A percentile compares a stretch with the other conserved stretches of the same genome.
Evolutionary conservation across 2,113 vertebrate genomes (phyloP).

Genomic region (Crotalus helleri): DNA sequence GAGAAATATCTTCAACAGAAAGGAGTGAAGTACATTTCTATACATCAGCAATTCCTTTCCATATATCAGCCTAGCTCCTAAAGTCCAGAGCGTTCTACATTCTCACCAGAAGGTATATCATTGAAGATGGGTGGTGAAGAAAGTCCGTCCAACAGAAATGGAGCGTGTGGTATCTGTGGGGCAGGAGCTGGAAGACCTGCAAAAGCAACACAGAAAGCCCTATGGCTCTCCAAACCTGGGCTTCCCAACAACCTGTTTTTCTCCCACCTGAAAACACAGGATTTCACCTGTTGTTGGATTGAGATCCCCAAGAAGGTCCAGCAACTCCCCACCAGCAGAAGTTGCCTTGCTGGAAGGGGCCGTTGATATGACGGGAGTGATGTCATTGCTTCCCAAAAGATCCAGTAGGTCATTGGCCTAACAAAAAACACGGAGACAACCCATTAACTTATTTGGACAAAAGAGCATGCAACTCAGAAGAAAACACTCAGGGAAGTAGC

Average conservation of each 20-base stretch:
- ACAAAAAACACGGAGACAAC: conserved; percentile 41
- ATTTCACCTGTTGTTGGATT: conserved; percentile 85
- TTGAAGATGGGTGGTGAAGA: conserved; percentile 89
- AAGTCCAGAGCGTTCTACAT: neutral
- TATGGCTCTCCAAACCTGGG: neutral
- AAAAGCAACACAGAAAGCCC: conserved; percentile 28
- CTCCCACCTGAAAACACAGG: neutral
- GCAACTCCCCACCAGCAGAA: conserved; percentile 91
- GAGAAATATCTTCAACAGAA: no score
- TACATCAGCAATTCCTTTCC: neutral
- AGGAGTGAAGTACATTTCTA: neutral
- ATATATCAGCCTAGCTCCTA: neutral
- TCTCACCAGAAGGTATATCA: conserved; percentile 87
- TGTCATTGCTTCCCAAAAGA: conserved; percentile 88
- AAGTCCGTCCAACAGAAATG: conserved; percentile 92
- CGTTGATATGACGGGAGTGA: conserved; percentile 89
- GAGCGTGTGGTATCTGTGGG: conserved; percentile 81
- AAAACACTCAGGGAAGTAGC: neutral
- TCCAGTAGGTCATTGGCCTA: conserved; percentile 97
- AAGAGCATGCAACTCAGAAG: no score
- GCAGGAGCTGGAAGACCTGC: conserved; percentile 72
- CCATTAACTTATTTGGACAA: neutral
- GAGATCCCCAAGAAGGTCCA: conserved; percentile 93
- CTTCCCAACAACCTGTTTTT: neutral
- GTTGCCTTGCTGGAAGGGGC: conserved; percentile 83